Evolutionary conservation across 2,113 vertebrate species (phyloP), one percentile per base, ranked within the genome.

Genomic region (Pterophyllum scalare): DNA sequence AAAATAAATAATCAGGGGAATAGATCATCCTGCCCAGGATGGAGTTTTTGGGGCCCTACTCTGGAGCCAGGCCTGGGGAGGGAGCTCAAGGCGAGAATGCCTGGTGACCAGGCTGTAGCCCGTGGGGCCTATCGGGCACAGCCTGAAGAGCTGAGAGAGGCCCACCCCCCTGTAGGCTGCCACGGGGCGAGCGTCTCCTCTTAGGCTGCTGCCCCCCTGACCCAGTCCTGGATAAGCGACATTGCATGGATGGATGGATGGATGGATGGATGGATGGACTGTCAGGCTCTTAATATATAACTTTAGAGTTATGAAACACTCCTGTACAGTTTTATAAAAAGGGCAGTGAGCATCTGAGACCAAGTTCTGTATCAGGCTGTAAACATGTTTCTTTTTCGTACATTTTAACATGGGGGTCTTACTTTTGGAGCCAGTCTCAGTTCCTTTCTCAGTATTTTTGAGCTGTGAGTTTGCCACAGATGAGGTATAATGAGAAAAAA

Each of bases 381-480:
- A 46, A 46, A 67, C 14, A 49, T 17, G 14, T 17, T 15, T 6
- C 14, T 17, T 49, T 5, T 17, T 17, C 6, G 12, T 4, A 14
- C 46, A 46, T 46, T 15, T 49, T 49, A 15, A 15, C 14, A 56
- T 22, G 10, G 20, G 20, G 49, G 40, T 49, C 65, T 46, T 7
- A 67, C 38, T 67, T 3, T 49, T 49, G 49, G 49, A 52, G 17
- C 2, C 15, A 52, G 49, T 14, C 17, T 49, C 10, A 26, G 8
- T 1, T 3, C 0, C 38, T 65, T 6, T 4, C 38, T 46, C 2
- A 26, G 26, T 67, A 67, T 26, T 67, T 26, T 22, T 0, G 22
- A 67, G 40, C 5, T 22, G 38, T 26, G 22, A 5, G 3, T 67
- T 67, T 67, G 8, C 40, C 64, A 67, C 46, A 0, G 1, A 1